Percentiles rank a stretch among this genome's conserved stretches.
Evolutionary conservation across 2,797 vertebrate species (phyloP).

Genomic region (Dipus sagitta): DNA sequence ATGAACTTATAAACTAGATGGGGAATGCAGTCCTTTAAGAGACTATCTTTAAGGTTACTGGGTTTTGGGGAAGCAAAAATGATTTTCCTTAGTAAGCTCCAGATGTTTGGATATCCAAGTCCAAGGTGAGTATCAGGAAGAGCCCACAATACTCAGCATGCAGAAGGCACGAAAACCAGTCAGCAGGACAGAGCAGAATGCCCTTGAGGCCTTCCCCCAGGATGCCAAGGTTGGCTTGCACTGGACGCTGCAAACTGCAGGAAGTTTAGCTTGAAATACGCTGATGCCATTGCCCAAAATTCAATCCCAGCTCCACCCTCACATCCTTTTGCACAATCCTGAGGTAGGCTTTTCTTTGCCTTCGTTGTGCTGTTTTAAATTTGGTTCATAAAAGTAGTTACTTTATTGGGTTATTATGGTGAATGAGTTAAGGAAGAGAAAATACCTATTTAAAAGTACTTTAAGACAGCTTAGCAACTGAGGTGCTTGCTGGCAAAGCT

Average conservation of each 20-base stretch:
- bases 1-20: neutral
- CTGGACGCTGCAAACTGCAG: neutral
- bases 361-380: constrained; percentile 5
- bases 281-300: neutral
- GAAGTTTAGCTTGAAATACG: neutral
- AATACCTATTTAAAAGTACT: neutral
- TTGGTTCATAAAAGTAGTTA: neutral
- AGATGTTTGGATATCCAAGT: neutral
- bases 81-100: neutral
- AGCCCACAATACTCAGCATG: neutral
- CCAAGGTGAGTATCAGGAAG: neutral
- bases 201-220: neutral
- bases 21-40: neutral
- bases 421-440: neutral
- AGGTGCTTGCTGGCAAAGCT: too few relatives aligned
- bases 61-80: neutral
- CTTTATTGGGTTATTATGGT: neutral
- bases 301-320: neutral
- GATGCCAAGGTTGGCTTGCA: neutral
- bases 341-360: neutral
- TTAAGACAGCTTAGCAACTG: too few relatives aligned
- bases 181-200: neutral
- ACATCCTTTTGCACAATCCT: neutral
- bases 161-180: neutral
- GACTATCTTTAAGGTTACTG: neutral